Evolutionary conservation across 2,113 vertebrate genomes (phyloP), one percentile per base, ranked within the genome.

Genomic region (Cheirogaleus medius): DNA sequence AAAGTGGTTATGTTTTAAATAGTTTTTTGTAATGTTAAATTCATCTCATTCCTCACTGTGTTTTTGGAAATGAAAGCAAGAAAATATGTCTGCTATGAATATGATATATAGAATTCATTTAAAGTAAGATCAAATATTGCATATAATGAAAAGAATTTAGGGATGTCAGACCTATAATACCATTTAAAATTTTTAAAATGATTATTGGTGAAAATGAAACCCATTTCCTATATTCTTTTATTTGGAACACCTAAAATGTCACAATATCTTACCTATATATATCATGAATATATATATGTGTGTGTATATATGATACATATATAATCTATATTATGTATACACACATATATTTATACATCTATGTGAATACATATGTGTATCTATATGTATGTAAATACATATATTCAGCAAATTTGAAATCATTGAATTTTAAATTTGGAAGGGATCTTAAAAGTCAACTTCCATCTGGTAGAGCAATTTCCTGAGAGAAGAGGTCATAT

Each of bases 11-110:
- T 87, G 87, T 94, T 95, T 76, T 47, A 96, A 97, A 69, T 42
- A 82, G 17, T 21, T 21, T 78, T 94, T 56, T 15, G 3, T 71
- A 85, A 94, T 54, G 27, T 78, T 89, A 52, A 8, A 54, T 90
- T 25, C 27, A 74, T 84, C 34, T 66, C 8, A 76, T 90, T 90
- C 20, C 82, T 96, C 64, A 78, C 8, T 39, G 8, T 52, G 34
- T 83, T 97, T 92, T 94, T 90, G 27, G 21, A 97, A 96, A 90
- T 93, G 14, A 91, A 96, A 81, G 64, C 66, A 94, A 97, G 44
- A 87, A 56, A 85, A 60, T 54, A 83, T 20, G 8, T 76, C 34
- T 89, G 14, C 21, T 91, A 8, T 90, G 25, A 44, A 47, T 87
- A 90, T 39, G 5, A 95, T 83, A 71, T 39, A 83, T 6, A 63